Evolutionary conservation across 2,113 vertebrate genomes (phyloP).

Genomic region (Sinocyclocheilus maitianheensis): DNA sequence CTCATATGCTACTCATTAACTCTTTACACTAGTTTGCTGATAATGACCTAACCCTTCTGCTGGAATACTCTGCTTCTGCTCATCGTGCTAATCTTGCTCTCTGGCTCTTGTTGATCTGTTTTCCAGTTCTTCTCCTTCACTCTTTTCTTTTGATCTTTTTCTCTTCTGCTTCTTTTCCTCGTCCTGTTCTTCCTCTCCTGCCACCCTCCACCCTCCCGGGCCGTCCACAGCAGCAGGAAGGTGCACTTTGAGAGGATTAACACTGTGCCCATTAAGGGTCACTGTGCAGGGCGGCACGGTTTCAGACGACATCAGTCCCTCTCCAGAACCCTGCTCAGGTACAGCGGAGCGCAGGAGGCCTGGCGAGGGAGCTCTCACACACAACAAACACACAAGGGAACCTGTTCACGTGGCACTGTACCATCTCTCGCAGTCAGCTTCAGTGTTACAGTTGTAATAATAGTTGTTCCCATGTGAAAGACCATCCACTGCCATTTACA

Average conservation of each 20-base stretch:
- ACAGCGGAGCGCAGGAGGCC: constrained; percentile 59
- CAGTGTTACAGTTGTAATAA: not conserved
- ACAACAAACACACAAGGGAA: not conserved
- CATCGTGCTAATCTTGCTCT: constrained; percentile 35
- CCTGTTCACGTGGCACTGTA: not conserved
- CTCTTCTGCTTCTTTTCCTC: constrained; percentile 36
- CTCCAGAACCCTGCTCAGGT: constrained; percentile 96
- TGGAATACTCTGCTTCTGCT: constrained; percentile 12
- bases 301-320: constrained; percentile 87
- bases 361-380: constrained; percentile 18
- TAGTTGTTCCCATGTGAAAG: not conserved
- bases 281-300: constrained; percentile 82
- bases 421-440: not conserved
- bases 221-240: constrained; percentile 84
- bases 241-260: constrained; percentile 94
- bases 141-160: constrained; percentile 62
- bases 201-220: constrained; percentile 29
- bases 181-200: constrained; percentile 19
- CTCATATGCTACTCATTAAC: constrained; percentile 10
- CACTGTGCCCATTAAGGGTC: constrained; percentile 88
- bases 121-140: constrained; percentile 64
- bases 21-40: not conserved
- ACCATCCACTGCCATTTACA: not conserved
- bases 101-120: constrained; percentile 54
- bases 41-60: not conserved